Percentiles rank a stretch among this genome's conserved stretches.
Conservation (phyloP, 2,888 invertebrate species). For the Dione vanillae region DNA sequence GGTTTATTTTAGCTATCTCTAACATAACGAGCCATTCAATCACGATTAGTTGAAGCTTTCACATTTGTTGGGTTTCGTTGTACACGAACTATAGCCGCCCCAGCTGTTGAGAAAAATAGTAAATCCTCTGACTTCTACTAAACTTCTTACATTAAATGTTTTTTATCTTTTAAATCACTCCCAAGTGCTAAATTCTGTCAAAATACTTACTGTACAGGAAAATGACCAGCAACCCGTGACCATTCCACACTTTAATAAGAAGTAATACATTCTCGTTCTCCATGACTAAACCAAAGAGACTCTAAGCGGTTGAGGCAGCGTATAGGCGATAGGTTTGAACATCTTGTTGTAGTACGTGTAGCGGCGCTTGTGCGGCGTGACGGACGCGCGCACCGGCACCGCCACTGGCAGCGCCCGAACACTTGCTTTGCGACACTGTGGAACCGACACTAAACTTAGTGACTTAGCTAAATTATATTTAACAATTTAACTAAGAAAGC, state of each 20-base stretch:
- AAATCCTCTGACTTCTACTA: too few species aligned
- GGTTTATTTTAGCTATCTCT: too few species aligned
- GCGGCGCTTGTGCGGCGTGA: conserved; percentile 72
- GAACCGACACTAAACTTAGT: background rate
- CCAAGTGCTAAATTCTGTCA: background rate
- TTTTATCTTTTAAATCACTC: too few species aligned
- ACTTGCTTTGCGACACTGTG: conserved; percentile 55
- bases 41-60: background rate
- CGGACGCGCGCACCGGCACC: conserved; percentile 64
- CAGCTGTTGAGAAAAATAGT: too few species aligned
- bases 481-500: too few species aligned
- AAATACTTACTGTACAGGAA: background rate
- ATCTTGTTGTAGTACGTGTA: conserved; percentile 81
- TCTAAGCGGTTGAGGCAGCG: conserved; percentile 67
- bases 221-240: background rate
- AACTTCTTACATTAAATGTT: too few species aligned
- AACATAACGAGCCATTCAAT: too few species aligned
- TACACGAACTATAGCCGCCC: too few species aligned
- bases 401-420: conserved; percentile 42
- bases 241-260: background rate
- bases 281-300: conserved; percentile 66
- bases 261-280: too few species aligned
- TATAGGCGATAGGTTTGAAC: conserved; percentile 74
- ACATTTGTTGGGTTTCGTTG: too few species aligned
- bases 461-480: background rate